Evolutionary conservation across 2,113 vertebrate genomes (phyloP).

Genomic region (Forbesichthys papilliferus): DNA sequence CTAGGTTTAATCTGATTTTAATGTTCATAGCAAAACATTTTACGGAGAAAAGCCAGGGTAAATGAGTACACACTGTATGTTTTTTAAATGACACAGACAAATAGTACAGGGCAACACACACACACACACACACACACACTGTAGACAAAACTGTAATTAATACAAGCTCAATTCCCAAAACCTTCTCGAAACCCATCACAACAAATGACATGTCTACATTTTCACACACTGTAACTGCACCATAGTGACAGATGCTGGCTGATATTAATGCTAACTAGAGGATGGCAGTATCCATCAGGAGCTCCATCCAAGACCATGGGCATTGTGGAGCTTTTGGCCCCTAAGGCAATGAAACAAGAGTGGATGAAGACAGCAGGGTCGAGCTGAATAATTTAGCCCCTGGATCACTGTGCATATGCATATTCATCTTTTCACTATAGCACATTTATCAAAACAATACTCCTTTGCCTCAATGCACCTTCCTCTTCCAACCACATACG

Average conservation of each 20-base stretch:
- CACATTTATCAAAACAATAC: conserved; percentile 49
- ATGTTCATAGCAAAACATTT: too few species aligned
- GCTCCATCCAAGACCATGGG: conserved; percentile 30
- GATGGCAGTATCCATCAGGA: conserved; percentile 30
- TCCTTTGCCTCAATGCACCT: conserved; percentile 42
- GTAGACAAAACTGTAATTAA: neutral
- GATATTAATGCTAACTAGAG: conserved; percentile 6
- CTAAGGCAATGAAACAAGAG: conserved; percentile 55
- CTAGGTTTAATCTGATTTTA: too few species aligned
- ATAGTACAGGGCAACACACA: too few species aligned
- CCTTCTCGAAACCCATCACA: neutral
- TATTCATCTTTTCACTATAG: conserved; percentile 62
- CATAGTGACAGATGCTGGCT: too few species aligned
- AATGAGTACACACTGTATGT: too few species aligned
- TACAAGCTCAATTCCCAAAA: neutral
- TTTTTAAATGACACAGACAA: too few species aligned
- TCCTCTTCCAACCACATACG: conserved; percentile 47
- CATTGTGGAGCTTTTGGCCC: conserved; percentile 38
- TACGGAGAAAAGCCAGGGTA: too few species aligned
- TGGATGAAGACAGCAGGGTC: conserved; percentile 61
- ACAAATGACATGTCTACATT: neutral
- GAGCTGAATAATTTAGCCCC: conserved; percentile 67
- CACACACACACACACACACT: too few species aligned
- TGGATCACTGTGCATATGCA: conserved; percentile 63
- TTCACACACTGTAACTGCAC: too few species aligned